Percentiles rank a stretch among this genome's conserved stretches.
phyloP scores from a whole-genome alignment of 1,140 invertebrate genomes.

The Brachionus angularis region DNA sequence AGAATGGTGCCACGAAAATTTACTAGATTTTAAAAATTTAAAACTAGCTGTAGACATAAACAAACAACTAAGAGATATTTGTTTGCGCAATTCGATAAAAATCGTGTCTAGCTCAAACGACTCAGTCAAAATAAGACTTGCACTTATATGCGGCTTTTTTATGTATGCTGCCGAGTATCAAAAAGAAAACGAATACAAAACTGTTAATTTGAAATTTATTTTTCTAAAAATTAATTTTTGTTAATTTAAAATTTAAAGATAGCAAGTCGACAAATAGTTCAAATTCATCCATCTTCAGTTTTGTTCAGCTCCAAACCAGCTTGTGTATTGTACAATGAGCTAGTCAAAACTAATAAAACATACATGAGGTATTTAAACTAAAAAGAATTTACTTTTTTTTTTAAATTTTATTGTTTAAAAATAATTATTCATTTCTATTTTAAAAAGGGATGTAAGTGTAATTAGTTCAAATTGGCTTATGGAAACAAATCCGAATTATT shows the following conservation, averaged over 20 bases:
- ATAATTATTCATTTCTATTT: neutral
- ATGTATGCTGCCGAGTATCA: constrained; percentile 83
- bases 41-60: constrained; percentile 74
- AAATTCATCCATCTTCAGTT: constrained; percentile 77
- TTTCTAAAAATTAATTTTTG: neutral
- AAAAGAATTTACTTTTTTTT: no score
- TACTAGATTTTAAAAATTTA: constrained; percentile 77
- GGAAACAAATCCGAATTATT: constrained; percentile 26
- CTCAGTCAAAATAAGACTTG: constrained; percentile 81
- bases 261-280: constrained; percentile 45
- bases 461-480: constrained; percentile 23
- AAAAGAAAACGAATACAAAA: constrained; percentile 68
- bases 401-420: neutral
- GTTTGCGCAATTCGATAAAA: constrained; percentile 58
- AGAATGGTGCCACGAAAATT: constrained; percentile 86
- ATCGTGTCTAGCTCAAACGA: constrained; percentile 58
- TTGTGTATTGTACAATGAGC: constrained; percentile 80
- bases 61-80: constrained; percentile 74
- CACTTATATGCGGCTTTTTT: constrained; percentile 92
- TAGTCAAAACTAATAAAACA: constrained; percentile 76
- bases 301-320: constrained; percentile 70
- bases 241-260: constrained; percentile 17
- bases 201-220: constrained; percentile 61
- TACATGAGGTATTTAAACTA: constrained; percentile 75
- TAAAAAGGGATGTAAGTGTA: constrained; percentile 9